phyloP scores from a whole-genome alignment of 1,140 invertebrate genomes.

The Cydia splendana region DNA sequence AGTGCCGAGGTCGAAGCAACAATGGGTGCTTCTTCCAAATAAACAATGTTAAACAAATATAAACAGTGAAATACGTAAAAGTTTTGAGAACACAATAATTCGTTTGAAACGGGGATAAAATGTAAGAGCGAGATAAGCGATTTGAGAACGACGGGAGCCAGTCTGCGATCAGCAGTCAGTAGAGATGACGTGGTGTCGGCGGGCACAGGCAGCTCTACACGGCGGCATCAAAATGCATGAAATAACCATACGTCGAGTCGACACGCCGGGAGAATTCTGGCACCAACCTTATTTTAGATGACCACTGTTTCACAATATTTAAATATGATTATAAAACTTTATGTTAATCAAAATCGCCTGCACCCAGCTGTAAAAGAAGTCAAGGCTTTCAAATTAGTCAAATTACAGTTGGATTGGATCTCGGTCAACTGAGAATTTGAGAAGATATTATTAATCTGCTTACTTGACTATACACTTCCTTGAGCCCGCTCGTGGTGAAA shows the following conservation, averaged over 20 bases:
- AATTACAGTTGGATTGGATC: slow-evolving; percentile 23
- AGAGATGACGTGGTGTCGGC: slow-evolving; percentile 15
- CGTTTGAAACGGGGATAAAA: background rate
- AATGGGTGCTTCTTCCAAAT: background rate
- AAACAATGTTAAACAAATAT: slow-evolving; percentile 13
- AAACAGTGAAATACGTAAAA: slow-evolving; percentile 14
- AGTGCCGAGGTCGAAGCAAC: background rate
- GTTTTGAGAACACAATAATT: background rate
- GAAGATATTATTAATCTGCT: slow-evolving; percentile 42
- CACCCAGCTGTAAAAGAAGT: slow-evolving; percentile 29
- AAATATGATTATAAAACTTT: slow-evolving; percentile 6
- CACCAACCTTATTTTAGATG: slow-evolving; percentile 9
- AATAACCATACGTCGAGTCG: background rate
- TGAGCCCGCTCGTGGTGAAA: slow-evolving; percentile 78
- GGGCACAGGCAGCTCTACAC: background rate
- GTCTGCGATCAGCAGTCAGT: slow-evolving; percentile 6
- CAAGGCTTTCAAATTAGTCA: slow-evolving; percentile 28
- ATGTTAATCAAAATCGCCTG: slow-evolving; percentile 11
- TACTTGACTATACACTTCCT: slow-evolving; percentile 78
- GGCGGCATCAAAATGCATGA: too few relatives aligned
- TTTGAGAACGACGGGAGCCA: background rate
- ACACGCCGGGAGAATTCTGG: slow-evolving; percentile 1
- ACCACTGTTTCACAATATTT: slow-evolving; percentile 25
- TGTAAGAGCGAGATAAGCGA: slow-evolving; percentile 12
- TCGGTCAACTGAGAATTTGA: slow-evolving; percentile 13